phyloP scores from a whole-genome alignment of 2,888 invertebrate genomes.

The Megaustenia siamemsis region DNA sequence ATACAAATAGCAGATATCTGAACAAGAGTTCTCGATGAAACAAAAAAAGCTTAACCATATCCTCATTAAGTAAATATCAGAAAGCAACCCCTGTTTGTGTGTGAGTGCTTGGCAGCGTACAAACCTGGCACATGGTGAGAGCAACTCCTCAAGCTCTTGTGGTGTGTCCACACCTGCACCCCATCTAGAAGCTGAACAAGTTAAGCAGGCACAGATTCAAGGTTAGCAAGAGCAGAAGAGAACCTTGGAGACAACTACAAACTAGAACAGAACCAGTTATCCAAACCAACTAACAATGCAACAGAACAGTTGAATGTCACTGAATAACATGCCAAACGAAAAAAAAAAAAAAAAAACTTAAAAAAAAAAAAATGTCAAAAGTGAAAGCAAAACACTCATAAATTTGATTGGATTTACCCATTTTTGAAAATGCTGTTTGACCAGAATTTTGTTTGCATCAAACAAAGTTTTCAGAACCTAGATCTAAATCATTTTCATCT shows the following conservation, averaged over 20 bases:
- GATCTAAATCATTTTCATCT: conserved; percentile 48
- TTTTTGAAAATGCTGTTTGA: not conserved
- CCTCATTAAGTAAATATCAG: not conserved
- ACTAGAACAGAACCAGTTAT: conserved; percentile 17
- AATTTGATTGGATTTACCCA: conserved; percentile 33
- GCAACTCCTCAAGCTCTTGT: not conserved
- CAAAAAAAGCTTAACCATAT: not conserved
- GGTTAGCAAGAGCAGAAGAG: not conserved
- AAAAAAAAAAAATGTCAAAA: too few species aligned
- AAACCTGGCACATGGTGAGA: not conserved
- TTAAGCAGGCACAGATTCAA: not conserved
- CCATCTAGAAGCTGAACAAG: not conserved
- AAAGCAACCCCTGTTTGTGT: not conserved
- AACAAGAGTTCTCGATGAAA: too few species aligned
- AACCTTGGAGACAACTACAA: not conserved
- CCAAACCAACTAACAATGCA: conserved; percentile 33
- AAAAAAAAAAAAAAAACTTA: too few species aligned
- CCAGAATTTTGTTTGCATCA: conserved; percentile 30
- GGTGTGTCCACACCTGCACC: not conserved
- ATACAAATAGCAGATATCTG: too few species aligned
- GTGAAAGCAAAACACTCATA: conserved; percentile 40
- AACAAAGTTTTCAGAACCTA: conserved; percentile 50
- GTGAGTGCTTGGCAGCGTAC: not conserved
- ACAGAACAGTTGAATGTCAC: conserved; percentile 17
- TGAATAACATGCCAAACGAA: not conserved